Base-by-base conservation (phyloP, 2,113 vertebrate genomes). In the Nicator chloris region DNA sequence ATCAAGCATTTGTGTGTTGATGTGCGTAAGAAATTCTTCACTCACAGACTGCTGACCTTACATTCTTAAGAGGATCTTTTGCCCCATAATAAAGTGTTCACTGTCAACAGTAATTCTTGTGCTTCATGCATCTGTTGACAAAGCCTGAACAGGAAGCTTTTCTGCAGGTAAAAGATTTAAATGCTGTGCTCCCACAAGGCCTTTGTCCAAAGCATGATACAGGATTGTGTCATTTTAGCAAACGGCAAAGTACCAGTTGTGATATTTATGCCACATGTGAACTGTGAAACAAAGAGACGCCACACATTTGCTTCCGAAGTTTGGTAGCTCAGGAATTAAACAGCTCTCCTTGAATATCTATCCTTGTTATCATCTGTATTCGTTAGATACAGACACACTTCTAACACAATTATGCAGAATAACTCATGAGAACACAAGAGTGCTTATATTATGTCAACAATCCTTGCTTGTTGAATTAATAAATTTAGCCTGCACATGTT, bases 11-110 rank as follows among this genome's bases (percentile, higher is more conserved):
- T 78, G 78, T 77, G 86, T 94, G 93, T 88, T 97, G 95, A 97
- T 95, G 82, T 86, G 94, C 94, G 76, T 77, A 95, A 94, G 92
- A 96, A 97, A 96, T 93, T 94, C 94, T 94, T 95, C 87, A 39
- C 91, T 94, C 69, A 28, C 54, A 89, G 68, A 86, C 75, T 94
- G 80, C 92, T 97, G 96, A 95, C 94, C 96, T 95, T 65, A 90
- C 95, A 96, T 97, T 96, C 92, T 96, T 97, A 95, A 96, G 82
- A 94, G 90, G 96, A 97, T 97, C 77, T 96, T 96, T 95, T 86
- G 63, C 77, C 85, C 89, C 75, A 39, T 87, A 96, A 93, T 96
- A 96, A 96, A 97, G 82, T 88, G 93, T 96, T 97, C 94, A 84
- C 92, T 97, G 96, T 97, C 97, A 97, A 96, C 94, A 96, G 85